Base-by-base conservation (phyloP, 2,888 invertebrate genomes). In the Sabatieria punctata region DNA sequence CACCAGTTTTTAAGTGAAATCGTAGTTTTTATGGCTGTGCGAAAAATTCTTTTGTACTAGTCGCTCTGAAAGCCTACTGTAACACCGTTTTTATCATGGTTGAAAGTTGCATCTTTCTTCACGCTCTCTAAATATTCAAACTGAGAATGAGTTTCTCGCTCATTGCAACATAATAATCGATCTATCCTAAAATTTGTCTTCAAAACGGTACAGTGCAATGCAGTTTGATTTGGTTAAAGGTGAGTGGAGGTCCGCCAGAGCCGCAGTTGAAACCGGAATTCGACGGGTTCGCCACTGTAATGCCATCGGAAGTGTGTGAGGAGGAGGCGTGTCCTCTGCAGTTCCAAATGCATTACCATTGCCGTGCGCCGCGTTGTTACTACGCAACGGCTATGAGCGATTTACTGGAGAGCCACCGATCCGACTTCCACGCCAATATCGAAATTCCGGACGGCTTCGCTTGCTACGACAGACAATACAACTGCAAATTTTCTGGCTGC, bases 361-460 rank as follows among this genome's bases (percentile, higher is more conserved):
- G 88, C 69, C 79, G 78, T 38, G 79, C 83, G 56, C 75, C 75
- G 13, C 70, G 79, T 56, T 89, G 88, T 64, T 79, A 82, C 61
- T 85, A 82, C 59, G 78, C 82, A 11, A 80, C 82, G 1, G 82
- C 84, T 63, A 75, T 78, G 41, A 78, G 81, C 48, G 78, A 80
- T 51, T 76, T 79, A 33, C 75, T 86, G 57, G 76, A 81, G 49
- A 77, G 80, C 57, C 88, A 88, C 63, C 78, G 82, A 66, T 23
- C 22, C 23, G 51, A 51, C 40, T 51, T 51, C 43, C 51, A 51
- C 33, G 44, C 21, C 3, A 77, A 81, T 55, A 76, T 79, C 38
- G 81, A 80, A 55, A 79, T 86, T 45, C 69, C 82, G 33, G 82
- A 85, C 42, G 83, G 84, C 1, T 88, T 84, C 61, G 80, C 83